Evolutionary conservation across 1,140 invertebrate species (phyloP), one percentile per base, ranked within the genome.

Genomic region (Ceratosolen fusciceps): DNA sequence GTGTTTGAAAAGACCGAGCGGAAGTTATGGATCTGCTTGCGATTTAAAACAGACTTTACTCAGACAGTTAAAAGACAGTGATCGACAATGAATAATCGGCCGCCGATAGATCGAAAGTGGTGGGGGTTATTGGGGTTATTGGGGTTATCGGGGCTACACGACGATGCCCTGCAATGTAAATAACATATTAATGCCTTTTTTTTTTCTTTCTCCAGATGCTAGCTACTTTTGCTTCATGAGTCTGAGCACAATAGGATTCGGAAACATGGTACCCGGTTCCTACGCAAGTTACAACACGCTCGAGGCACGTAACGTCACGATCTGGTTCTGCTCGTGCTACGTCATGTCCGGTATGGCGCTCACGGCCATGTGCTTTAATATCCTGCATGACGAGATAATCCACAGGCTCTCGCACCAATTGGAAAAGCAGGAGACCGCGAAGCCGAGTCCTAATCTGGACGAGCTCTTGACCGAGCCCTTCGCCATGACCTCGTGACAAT

Each of bases 361-460:
- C 49, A 97, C 98, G n/a, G 97, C 97, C 39, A 99, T 99, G 97
- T 98, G 97, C 83, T 99, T 98, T 91, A 98, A 98, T 87, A 95
- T 99, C 47, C 94, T 99, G 74, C 97, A 99, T 89, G 97, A 98
- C 86, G 97, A 98, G 88, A 95, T 96, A 68, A 93, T 96, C 19
- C 94, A 96, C 88, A 92, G 94, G 77, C 89, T 95, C n/a, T 93
- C 93, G 82, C 94, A 95, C 83, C 91, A 92, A 37, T 21, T 31
- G 5, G 62, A 74, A 4, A 68, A 80, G 72, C 62, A 56, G 21
- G 62, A 80, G 37, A 34, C 89, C 8, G 90, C 89, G 54, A 90
- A 91, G 78, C 83, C 87, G 34, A 89, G 88, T 82, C 86, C 91
- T 67, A 88, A 90, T 75, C 91, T 93, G 73, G 92, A 93, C 83